A percentile compares a stretch with the other conserved stretches of the same genome.
Conservation (phyloP, 2,888 invertebrate species). For the Xestia rhomboidea region DNA sequence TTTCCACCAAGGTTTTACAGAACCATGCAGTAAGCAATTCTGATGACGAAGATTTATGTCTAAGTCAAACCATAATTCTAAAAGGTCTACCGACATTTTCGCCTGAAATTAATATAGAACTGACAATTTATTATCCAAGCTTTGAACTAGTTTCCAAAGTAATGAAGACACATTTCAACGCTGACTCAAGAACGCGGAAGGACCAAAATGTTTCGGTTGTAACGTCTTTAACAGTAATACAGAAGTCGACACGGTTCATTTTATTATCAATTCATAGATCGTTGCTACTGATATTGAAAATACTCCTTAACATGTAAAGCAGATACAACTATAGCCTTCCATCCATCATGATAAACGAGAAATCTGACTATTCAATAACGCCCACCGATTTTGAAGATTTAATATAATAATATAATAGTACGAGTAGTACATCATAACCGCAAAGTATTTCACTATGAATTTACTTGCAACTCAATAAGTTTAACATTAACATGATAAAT, state of each 20-base stretch:
- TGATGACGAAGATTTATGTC: background rate
- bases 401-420: background rate
- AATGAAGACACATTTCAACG: slow-evolving; percentile 36
- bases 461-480: background rate
- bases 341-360: slow-evolving; percentile 51
- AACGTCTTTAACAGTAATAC: slow-evolving; percentile 7
- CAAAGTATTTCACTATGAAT: background rate
- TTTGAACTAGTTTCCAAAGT: slow-evolving; percentile 19
- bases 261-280: slow-evolving; percentile 31
- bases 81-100: slow-evolving; percentile 5
- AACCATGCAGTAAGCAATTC: background rate
- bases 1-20: background rate
- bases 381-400: background rate
- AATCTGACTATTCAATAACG: slow-evolving; percentile 25
- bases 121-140: slow-evolving; percentile 32
- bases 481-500: background rate
- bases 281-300: slow-evolving; percentile 30
- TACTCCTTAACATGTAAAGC: slow-evolving; percentile 17
- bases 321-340: slow-evolving; percentile 21
- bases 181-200: slow-evolving; percentile 37
- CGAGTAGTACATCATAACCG: background rate
- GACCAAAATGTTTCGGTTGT: slow-evolving; percentile 13
- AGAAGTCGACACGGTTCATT: slow-evolving; percentile 10
- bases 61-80: background rate
- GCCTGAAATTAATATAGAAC: slow-evolving; percentile 12